Evolutionary conservation across 2,797 vertebrate genomes (phyloP).

Genomic region (Aulostomus chinensis): DNA sequence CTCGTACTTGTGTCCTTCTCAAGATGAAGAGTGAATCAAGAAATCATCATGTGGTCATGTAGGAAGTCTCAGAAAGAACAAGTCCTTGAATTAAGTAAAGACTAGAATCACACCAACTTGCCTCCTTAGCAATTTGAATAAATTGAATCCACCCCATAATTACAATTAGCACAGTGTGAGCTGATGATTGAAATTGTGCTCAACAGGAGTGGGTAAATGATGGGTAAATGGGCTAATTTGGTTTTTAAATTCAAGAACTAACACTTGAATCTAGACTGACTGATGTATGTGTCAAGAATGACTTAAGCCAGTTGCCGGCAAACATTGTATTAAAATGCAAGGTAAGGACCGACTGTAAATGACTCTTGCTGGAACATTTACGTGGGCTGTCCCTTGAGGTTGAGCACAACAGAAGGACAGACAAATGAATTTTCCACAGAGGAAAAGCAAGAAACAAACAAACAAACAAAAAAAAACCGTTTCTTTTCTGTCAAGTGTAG

Average conservation of each 20-base stretch:
- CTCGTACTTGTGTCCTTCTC: constrained; percentile 25
- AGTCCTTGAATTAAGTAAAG: constrained; percentile 80
- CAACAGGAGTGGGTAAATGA: constrained; percentile 83
- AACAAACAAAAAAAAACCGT: constrained; percentile 4
- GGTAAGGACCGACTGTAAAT: constrained; percentile 64
- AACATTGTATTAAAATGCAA: constrained; percentile 77
- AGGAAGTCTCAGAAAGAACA: constrained; percentile 55
- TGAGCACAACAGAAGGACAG: constrained; percentile 12
- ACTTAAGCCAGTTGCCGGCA: constrained; percentile 67
- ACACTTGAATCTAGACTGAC: constrained; percentile 81
- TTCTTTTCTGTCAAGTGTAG: no score
- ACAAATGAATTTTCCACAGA: constrained; percentile 8
- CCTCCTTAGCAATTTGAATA: constrained; percentile 84
- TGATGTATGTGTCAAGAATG: constrained; percentile 74
- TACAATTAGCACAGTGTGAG: constrained; percentile 87
- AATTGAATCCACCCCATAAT: constrained; percentile 84
- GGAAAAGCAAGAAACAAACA: constrained; percentile 13
- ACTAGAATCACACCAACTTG: constrained; percentile 79
- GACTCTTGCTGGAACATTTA: constrained; percentile 68
- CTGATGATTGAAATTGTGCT: constrained; percentile 84
- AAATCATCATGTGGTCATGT: constrained; percentile 53
- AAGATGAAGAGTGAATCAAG: constrained; percentile 45
- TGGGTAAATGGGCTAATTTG: constrained; percentile 84
- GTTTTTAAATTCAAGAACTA: constrained; percentile 85
- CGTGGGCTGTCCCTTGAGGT: constrained; percentile 10